These are phyloP conservation scores for Sebastolobus altivelis DNA, from an alignment of 2,797 vertebrate genomes.

Conservation along the genomic window DNA sequence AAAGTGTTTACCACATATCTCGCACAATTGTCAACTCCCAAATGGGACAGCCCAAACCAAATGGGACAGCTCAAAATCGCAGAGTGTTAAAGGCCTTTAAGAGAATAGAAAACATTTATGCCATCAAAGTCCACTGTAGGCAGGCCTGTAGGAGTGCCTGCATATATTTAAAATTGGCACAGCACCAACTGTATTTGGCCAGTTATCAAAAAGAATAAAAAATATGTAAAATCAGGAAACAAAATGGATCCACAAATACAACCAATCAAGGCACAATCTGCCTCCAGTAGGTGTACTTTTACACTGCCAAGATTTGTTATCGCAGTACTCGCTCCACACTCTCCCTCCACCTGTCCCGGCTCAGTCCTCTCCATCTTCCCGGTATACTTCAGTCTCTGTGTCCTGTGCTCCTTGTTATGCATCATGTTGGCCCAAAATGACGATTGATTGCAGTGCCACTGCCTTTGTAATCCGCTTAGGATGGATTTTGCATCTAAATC, in stretches of 20 bases:
- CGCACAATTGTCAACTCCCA: not conserved
- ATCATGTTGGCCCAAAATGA: constrained; percentile 79
- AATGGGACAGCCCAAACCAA: too few species aligned
- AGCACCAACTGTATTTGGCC: not conserved
- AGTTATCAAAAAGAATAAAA: not conserved
- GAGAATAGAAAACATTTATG: not conserved
- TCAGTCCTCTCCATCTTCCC: constrained; percentile 36
- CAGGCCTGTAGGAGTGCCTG: not conserved
- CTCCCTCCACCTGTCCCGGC: constrained; percentile 39
- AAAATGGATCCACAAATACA: not conserved
- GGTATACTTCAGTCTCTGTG: constrained; percentile 54
- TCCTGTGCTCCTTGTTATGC: constrained; percentile 73
- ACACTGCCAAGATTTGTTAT: not conserved
- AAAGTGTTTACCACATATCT: not conserved
- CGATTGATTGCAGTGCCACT: constrained; percentile 83
- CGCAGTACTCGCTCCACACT: not conserved
- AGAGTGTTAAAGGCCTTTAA: not conserved
- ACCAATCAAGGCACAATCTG: not conserved
- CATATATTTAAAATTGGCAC: not conserved
- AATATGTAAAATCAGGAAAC: not conserved
- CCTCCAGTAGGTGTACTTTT: not conserved
- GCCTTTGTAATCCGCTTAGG: constrained; percentile 84
- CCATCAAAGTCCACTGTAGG: not conserved
- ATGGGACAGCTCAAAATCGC: fast-evolving
- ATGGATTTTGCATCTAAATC: constrained; percentile 87